Conservation (phyloP, 1,140 invertebrate genomes). For the Eubasilissa regina region DNA sequence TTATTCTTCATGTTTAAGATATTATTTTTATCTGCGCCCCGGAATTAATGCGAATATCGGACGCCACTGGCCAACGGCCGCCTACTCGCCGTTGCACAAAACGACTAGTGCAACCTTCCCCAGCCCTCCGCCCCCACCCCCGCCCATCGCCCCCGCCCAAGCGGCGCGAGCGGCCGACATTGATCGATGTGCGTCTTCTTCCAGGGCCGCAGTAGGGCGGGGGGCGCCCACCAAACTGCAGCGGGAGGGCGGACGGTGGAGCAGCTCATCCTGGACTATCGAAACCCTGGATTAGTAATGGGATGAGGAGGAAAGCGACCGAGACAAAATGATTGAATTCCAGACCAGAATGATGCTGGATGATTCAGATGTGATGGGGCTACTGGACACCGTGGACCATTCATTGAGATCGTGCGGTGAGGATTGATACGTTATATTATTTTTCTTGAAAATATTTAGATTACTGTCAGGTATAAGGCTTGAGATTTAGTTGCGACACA, state of each 20-base stretch:
- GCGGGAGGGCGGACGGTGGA: neutral
- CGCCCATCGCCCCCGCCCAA: constrained; percentile 39
- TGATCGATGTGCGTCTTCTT: constrained; percentile 61
- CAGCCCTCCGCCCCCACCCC: constrained; percentile 30
- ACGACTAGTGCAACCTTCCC: constrained; percentile 56
- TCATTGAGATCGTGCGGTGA: no score
- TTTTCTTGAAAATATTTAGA: no score
- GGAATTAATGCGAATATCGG: neutral
- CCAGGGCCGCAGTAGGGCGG: constrained; percentile 11
- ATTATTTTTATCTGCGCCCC: no score
- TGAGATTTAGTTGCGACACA: no score
- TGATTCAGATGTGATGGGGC: neutral
- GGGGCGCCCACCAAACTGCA: neutral
- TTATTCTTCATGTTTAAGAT: no score
- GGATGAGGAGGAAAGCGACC: neutral
- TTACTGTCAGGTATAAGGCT: no score
- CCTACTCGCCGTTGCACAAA: constrained; percentile 52
- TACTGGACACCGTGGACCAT: neutral
- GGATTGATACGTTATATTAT: no score
- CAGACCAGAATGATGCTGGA: no score
- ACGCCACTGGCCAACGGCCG: constrained; percentile 24
- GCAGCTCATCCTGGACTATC: neutral
- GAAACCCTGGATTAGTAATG: neutral
- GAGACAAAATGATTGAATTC: neutral
- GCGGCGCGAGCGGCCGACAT: constrained; percentile 48